Evolutionary conservation across 2,113 vertebrate species (phyloP), one percentile per base, ranked within the genome.

Genomic region (Carollia perspicillata): DNA sequence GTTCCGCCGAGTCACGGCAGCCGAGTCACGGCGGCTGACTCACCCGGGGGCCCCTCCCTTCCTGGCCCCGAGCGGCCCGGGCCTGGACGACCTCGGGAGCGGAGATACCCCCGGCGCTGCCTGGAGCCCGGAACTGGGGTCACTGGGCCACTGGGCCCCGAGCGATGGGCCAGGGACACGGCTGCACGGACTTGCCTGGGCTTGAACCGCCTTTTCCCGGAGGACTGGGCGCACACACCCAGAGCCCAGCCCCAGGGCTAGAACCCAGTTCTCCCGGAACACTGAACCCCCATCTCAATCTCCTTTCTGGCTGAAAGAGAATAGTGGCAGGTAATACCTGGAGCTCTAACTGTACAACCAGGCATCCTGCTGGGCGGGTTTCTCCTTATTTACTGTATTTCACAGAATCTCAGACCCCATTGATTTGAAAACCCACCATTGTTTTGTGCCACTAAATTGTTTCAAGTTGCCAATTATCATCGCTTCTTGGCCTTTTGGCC

Each of bases 1-100:
- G 95, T 95, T 97, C 85, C 90, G 97, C 97, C 97, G 96, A 98
- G 96, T 98, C 97, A 97, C 97, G 87, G 97, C 72, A 72, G 96
- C 96, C 95, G 96, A 97, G 95, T 97, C 97, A 98, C 97, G 72
- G 95, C 4, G 90, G 90, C 90, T 97, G 97, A 97, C 93, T 97
- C 96, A 95, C 95, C 40, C 68, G 22, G 49, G 90, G 93, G 97
- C 97, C 97, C 96, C 96, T 97, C 97, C 97, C 97, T 98, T 97
- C 97, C 97, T 97, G 97, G 96, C 96, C 94, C 68, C 6, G 47
- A 95, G 89, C 72, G 20, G 93, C 89, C 93, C 40, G 22, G 84
- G 91, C 77, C 65, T 17, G 37, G 84, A 87, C 79, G 42, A 86
- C 89, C 88, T 91, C 63, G 49, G 49, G 94, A 91, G 83, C 28